Conservation (phyloP, 2,113 vertebrate species). For the Physeter macrocephalus region DNA sequence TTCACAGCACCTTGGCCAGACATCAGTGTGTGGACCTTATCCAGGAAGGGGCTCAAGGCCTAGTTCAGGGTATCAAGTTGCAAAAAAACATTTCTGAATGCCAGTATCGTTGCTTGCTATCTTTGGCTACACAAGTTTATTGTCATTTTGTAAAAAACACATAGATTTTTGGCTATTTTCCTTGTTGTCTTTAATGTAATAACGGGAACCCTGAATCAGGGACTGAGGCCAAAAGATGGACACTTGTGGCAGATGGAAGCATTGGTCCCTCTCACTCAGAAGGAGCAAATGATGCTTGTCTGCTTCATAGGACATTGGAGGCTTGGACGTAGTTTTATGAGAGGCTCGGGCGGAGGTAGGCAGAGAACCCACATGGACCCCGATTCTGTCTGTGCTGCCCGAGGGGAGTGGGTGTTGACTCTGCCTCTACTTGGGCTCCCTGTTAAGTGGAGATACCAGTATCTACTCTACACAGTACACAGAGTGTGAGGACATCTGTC, state of each 20-base stretch:
- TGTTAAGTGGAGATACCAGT: background rate
- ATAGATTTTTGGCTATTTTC: background rate
- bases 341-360: too few relatives aligned
- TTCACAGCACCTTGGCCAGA: background rate
- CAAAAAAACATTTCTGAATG: background rate
- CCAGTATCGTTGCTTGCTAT: background rate
- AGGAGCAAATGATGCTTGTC: background rate
- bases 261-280: background rate
- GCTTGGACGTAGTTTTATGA: fast-evolving
- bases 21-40: background rate
- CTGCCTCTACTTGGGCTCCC: background rate
- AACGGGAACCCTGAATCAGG: background rate
- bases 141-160: background rate
- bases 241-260: background rate
- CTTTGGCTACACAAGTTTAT: background rate
- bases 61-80: background rate
- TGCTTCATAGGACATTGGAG: fast-evolving
- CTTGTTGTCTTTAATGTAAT: background rate
- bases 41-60: background rate
- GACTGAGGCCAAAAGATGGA: too few relatives aligned
- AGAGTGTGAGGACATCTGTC: background rate
- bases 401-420: background rate
- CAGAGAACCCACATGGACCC: too few relatives aligned
- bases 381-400: background rate
- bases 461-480: too few relatives aligned